Evolutionary conservation across 2,113 vertebrate genomes (phyloP), one percentile per base, ranked within the genome.

Genomic region (Nanger granti): DNA sequence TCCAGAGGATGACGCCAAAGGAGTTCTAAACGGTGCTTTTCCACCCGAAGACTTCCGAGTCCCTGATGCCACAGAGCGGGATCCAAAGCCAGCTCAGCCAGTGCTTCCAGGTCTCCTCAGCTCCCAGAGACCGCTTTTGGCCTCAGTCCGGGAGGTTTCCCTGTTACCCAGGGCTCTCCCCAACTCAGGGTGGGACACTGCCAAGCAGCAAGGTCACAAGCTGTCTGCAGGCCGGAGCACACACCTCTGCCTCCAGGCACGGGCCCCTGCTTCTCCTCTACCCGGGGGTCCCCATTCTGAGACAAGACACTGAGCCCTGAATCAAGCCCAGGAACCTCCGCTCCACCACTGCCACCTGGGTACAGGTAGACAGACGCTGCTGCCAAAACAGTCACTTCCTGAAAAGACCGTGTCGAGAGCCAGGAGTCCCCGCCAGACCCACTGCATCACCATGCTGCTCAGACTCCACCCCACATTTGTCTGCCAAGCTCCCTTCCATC

Each of bases 1-100:
- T 90, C 84, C 89, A 91, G 93, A 88, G 91, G 86, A 76, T 94
- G 94, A 96, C 37, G 3, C 14, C 7, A 34, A 88, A 54, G 41
- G 41, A 37, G 37, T 76, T 96, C 88, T 96, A 94, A 86, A 87
- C 73, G 1, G 93, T 89, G 96, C 95, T 93, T 97, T 95, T 97
- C 97, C 98, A 90, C n/a, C 83, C 5, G 8, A 83, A 83, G 73
- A 90, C 69, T 66, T 92, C 94, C 8, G 41, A 49, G 60, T 87
- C 89, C 82, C 96, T 95, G 87, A 79, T 69, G 93, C 95, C 97
- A 96, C n/a, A 5, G 17, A 87, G 59, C 83, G 57, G 64, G 64
- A 60, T 47, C 3, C 34, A 52, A 28, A 73, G 87, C 49, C n/a
- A 26, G 47, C n/a, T 28, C 6, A 3, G 69, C 82, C 34, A 4